Percentiles rank a stretch among this genome's conserved stretches.
phyloP scores from a whole-genome alignment of 2,113 vertebrate species.

The Bothrops jararaca region DNA sequence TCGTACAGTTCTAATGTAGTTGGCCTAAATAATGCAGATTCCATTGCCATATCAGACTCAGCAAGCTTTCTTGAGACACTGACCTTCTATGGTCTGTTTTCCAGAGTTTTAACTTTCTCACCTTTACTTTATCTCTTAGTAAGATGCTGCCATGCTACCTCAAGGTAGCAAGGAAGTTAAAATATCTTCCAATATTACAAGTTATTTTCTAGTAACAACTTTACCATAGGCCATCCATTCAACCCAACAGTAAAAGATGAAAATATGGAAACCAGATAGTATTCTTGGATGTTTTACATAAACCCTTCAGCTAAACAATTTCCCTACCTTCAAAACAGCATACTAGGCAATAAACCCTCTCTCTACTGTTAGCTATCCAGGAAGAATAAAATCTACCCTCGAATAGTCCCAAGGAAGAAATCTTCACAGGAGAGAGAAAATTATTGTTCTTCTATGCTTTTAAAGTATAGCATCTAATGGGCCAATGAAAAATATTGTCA shows the following conservation, averaged over 20 bases:
- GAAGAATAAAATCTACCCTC: neutral
- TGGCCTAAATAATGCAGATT: neutral
- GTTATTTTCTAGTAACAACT: neutral
- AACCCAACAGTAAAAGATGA: neutral
- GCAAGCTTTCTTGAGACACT: neutral
- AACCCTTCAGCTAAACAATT: neutral
- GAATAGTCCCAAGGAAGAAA: neutral
- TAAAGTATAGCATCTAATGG: neutral
- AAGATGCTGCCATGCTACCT: too few species aligned
- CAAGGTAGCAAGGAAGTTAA: neutral
- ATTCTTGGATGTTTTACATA: neutral
- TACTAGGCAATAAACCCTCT: neutral
- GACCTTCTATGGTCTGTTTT: neutral
- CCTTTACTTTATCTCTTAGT: neutral
- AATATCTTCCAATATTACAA: neutral
- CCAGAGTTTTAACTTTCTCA: neutral
- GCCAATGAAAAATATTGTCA: neutral
- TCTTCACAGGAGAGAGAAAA: neutral
- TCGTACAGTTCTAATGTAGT: neutral
- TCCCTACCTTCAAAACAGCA: neutral
- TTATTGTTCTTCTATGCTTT: neutral
- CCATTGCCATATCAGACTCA: neutral
- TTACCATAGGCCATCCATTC: neutral
- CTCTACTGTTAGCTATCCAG: neutral
- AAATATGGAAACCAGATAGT: neutral